phyloP scores from a whole-genome alignment of 2,113 vertebrate genomes.

The Gymnarchus niloticus region DNA sequence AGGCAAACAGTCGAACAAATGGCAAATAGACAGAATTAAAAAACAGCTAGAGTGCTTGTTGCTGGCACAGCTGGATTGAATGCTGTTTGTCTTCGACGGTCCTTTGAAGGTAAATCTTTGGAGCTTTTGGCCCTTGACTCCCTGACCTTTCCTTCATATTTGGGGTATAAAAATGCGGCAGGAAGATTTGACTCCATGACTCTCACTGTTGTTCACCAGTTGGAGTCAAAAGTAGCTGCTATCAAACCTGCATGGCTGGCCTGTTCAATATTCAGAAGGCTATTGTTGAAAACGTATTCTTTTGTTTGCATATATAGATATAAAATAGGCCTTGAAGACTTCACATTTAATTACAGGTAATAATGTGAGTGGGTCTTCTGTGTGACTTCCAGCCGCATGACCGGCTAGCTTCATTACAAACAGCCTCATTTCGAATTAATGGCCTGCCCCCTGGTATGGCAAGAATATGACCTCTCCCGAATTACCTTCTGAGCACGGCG shows the following conservation, averaged over 20 bases:
- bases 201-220: not conserved
- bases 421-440: constrained; percentile 20
- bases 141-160: not conserved
- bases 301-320: not conserved
- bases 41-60: no score
- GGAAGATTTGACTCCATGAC: not conserved
- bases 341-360: constrained; percentile 23
- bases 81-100: not conserved
- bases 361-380: not conserved
- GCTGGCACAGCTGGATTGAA: not conserved
- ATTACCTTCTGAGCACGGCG: constrained; percentile 4
- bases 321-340: not conserved
- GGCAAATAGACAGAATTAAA: not conserved
- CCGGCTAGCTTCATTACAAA: constrained; percentile 22
- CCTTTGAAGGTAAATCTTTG: not conserved
- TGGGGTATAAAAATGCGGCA: not conserved
- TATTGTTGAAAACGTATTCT: not conserved
- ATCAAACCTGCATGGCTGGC: not conserved
- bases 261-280: not conserved
- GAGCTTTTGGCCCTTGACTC: not conserved
- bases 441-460: constrained; percentile 12
- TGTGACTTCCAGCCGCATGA: constrained; percentile 1
- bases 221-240: not conserved
- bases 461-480: constrained; percentile 3
- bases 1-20: not conserved